Base-by-base conservation (phyloP, 2,113 vertebrate genomes). In the Caracal caracal region DNA sequence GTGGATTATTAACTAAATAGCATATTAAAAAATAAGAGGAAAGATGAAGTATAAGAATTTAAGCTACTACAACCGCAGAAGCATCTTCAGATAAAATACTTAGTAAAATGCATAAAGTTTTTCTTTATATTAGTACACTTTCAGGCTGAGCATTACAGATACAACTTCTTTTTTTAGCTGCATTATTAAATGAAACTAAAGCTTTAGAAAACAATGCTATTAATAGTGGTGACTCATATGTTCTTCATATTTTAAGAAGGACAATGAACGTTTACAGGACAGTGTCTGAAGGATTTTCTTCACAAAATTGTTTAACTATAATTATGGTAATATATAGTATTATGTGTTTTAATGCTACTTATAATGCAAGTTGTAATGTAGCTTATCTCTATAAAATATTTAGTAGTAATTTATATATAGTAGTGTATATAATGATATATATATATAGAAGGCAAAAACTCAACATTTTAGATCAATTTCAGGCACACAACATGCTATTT, bases 191-290 rank as follows among this genome's bases (percentile, higher is more conserved):
- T 91, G 66, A 88, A 93, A 88, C 37, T 19, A 90, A 92, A 88
- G 26, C 75, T 96, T 97, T 73, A 84, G 37, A 49, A 97, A 97
- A 83, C 63, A 97, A 22, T 93, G 70, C 78, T 96, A 85, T 97
- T 94, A 89, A 80, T 97, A 93, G 15, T 71, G 43, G 15, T 81
- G 59, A 88, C 22, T 91, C 78, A 33, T 79, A 40, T 89, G 33
- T 93, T 40, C 84, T 90, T 94, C 10, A 66, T 71, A 81, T 90
- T 96, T 97, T 93, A 85, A 87, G 47, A 96, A 95, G 56, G 51
- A 79, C 13, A 47, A 4, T 68, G 82, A 94, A 75, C 2, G 43
- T 95, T 82, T 70, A 73, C 0, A 90, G 35, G 35, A 35, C n/a
- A 92, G 19, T 30, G 12, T 59, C 59, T 88, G 90, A 96, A 94